Evolutionary conservation across 2,888 invertebrate species (phyloP), one percentile per base, ranked within the genome.

Genomic region (Galeopsomyia nigrocyanea): DNA sequence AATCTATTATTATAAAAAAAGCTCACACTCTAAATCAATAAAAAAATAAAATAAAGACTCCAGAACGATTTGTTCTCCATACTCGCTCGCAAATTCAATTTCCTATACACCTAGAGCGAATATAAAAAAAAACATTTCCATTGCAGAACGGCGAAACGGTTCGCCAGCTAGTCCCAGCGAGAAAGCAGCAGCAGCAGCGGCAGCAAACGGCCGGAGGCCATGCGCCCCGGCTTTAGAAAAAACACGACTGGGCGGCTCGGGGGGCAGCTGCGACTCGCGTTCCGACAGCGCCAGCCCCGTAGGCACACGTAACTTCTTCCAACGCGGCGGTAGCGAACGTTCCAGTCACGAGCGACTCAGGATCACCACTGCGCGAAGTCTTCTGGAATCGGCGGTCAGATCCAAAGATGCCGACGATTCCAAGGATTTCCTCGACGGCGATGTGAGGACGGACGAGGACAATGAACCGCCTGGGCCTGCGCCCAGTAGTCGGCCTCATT

Each of bases 141-240:
- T 73, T 61, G 14, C 70, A 71, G 71, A 71, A 16, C 46, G 64
- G 6, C 57, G 67, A 21, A 73, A 82, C 78, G 82, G 81, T 31
- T 85, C 85, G n/a, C 85, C 85, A 0, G 82, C 73, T 85, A 88
- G 79, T 86, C 88, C 75, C 83, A 89, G 73, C 87, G 88, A 83
- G 86, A 90, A 80, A 84, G 87, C 76, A 86, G 88, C n/a, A 77
- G 88, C 46, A 84, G 87, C 76, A 86, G 88, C n/a, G 77, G 88
- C 46, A 88, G 86, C 74, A 84, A 88, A 74, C 83, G 84, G 1
- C 81, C 88, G 77, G 81, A 88, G 81, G 77, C 88, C 78, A 76
- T 89, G 64, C 85, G 82, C 83, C 2, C 80, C 83, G 22, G 83
- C 79, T 16, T 70, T 85, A 73, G 85, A 86, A 61, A 85, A 85